Base-by-base conservation (phyloP, 2,797 vertebrate species). In the Notolepis coatsorum region DNA sequence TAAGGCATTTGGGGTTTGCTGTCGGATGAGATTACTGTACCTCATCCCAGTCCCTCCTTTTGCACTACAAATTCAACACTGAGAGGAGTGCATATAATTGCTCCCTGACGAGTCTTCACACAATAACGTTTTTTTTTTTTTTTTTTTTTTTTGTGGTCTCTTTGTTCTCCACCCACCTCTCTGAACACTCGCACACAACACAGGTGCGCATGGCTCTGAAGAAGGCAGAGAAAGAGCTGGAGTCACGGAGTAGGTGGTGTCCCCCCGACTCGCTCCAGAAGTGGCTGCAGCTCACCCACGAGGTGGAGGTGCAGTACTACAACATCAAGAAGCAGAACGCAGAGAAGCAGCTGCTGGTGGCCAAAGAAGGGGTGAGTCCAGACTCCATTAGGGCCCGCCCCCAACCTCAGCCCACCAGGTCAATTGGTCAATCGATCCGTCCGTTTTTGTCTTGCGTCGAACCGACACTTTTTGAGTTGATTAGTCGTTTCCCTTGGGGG, bases 291-390 rank as follows among this genome's bases (percentile, higher is more conserved):
- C 94, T 99, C 82, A 99, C 97, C 2, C 96, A 98, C 2, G 97
- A 99, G 89, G 97, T 99, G 84, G 97, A 99, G 86, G 95, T 99
- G 39, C 96, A 97, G 84, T 99, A 99, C 90, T 99, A 99, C 91
- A 98, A 98, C 88, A 92, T 99, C 91, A 99, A 99, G 92, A 99
- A 99, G 56, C 96, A 98, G 74, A 97, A 94, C 0, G 97, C 97
- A 0, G 97, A 99, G 88, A 93, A 91, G 65, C 97, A 98, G 90
- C 95, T 99, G 58, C 91, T 96, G 64, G 79, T 98, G 87, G 97
- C 97, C 83, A 99, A 99, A 87, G 97, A 99, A 68, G 97, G 97
- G 94, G 97, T 98, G 70, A 91, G 95, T 46, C 17, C 30, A 13
- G 8, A 0, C 18, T n/a, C 8, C 8, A n/a, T 1, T 5, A 35